phyloP scores from a whole-genome alignment of 2,888 invertebrate genomes.

The Dynastes tityus region DNA sequence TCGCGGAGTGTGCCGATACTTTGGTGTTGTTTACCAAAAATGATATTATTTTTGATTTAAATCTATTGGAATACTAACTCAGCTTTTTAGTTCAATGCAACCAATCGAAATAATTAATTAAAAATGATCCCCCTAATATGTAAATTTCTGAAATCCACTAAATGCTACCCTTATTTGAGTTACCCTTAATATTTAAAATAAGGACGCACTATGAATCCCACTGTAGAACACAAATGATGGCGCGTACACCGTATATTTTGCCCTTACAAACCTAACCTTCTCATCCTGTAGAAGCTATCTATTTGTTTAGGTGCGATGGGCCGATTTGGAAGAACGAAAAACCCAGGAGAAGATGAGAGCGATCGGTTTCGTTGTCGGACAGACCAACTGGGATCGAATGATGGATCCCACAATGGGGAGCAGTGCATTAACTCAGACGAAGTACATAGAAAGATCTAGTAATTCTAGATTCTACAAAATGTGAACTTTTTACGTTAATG shows the following conservation, averaged over 20 bases:
- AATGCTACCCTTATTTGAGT: no score
- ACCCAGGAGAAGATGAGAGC: conserved; percentile 94
- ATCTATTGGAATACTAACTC: no score
- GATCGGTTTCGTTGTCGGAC: conserved; percentile 97
- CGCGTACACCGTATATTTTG: neutral
- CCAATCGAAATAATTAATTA: no score
- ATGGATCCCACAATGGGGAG: conserved; percentile 93
- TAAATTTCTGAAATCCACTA: no score
- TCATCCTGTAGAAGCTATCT: conserved; percentile 28
- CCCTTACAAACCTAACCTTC: neutral
- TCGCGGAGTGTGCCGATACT: no score
- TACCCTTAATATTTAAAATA: no score
- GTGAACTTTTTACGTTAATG: conserved; percentile 23
- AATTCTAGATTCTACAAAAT: conserved; percentile 51
- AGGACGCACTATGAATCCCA: no score
- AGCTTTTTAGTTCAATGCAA: no score
- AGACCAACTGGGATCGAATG: conserved; percentile 96
- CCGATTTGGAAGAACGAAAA: conserved; percentile 94
- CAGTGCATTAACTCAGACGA: conserved; percentile 93
- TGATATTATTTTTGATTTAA: no score
- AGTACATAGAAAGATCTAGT: conserved; percentile 82
- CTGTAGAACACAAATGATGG: no score
- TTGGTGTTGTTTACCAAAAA: no score
- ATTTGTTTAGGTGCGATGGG: conserved; percentile 91
- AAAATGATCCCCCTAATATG: no score